Evolutionary conservation across 2,888 invertebrate genomes (phyloP), one percentile per base, ranked within the genome.

Genomic region (Sesia bembeciformis): DNA sequence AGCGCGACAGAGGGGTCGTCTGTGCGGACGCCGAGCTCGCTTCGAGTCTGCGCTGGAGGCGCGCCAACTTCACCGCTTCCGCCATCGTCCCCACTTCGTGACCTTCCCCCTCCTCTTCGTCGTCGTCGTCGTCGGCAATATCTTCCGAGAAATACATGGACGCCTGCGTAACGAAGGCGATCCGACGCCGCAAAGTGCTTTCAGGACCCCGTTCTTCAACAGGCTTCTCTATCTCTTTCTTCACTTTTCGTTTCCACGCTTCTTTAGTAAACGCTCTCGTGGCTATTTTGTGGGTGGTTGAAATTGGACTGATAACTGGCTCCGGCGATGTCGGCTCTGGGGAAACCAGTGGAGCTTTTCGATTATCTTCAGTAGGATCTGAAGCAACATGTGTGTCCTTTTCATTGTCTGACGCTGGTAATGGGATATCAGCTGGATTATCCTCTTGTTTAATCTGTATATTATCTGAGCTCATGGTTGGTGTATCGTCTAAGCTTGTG

Each of bases 151-250:
- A 67, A 64, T 82, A 85, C 38, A 87, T 76, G 1, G 91, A 87
- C 55, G 90, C 78, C 61, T 91, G 91, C 57, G 90, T 84, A 55
- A 91, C 90, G 67, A 91, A 91, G 50, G 86, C 86, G 55, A 91
- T 87, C 38, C 91, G 86, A 5, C 91, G 83, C 54, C 90, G 80
- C 60, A 82, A 64, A 54, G 89, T 81, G 68, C 74, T 84, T 59
- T 81, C 87, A 49, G 89, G 84, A 54, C 86, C 87, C 58, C 88
- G 87, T 64, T 84, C 84, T 68, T 90, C 90, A 53, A 80, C 70
- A 4, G 78, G 78, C 60, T 78, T 81, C 63, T 74, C 90, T 81
- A 84, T 90, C 72, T 74, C 82, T 38, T 74, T 71, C 55, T 74
- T 76, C 56, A 78, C 79, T 52, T 76, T 78, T 7, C 84, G 77